These are phyloP conservation scores for Podotricha telesiphe DNA, from an alignment of 2,888 invertebrate genomes.

Conservation along the genomic window DNA sequence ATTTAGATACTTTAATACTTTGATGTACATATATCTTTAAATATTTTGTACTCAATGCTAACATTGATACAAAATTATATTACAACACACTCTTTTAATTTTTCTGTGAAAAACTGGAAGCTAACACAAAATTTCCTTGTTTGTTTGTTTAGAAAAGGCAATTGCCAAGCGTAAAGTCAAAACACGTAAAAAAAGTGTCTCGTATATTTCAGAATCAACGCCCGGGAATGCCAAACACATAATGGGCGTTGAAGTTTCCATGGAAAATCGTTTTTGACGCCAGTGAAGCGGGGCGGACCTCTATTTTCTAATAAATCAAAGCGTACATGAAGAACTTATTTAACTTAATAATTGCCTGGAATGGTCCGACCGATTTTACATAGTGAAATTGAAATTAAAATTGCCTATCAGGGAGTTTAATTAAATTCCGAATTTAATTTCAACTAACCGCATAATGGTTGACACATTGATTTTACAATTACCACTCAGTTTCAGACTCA, in stretches of 20 bases:
- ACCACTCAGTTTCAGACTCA: slow-evolving; percentile 28
- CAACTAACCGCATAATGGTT: slow-evolving; percentile 27
- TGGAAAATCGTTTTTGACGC: slow-evolving; percentile 2
- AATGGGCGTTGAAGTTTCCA: slow-evolving; percentile 9
- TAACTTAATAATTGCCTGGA: slow-evolving; percentile 15
- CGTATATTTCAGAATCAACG: slow-evolving; percentile 6
- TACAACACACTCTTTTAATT: too few species aligned
- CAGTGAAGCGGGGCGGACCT: neutral
- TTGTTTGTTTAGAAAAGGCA: too few species aligned
- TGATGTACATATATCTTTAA: too few species aligned
- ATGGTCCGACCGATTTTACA: slow-evolving; percentile 20
- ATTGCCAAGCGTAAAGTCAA: neutral
- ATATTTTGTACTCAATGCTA: too few species aligned
- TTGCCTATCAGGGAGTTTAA: slow-evolving; percentile 22
- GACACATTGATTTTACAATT: slow-evolving; percentile 32
- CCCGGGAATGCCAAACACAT: slow-evolving; percentile 9
- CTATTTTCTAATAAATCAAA: slow-evolving; percentile 23
- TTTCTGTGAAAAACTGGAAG: too few species aligned
- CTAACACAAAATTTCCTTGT: too few species aligned
- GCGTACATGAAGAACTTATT: slow-evolving; percentile 4
- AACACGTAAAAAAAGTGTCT: neutral
- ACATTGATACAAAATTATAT: too few species aligned
- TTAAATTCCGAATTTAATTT: slow-evolving; percentile 29
- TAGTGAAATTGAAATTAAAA: slow-evolving; percentile 28
- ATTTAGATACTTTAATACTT: too few species aligned